Conservation (phyloP, 2,113 vertebrate species). For the Narcine bancroftii region DNA sequence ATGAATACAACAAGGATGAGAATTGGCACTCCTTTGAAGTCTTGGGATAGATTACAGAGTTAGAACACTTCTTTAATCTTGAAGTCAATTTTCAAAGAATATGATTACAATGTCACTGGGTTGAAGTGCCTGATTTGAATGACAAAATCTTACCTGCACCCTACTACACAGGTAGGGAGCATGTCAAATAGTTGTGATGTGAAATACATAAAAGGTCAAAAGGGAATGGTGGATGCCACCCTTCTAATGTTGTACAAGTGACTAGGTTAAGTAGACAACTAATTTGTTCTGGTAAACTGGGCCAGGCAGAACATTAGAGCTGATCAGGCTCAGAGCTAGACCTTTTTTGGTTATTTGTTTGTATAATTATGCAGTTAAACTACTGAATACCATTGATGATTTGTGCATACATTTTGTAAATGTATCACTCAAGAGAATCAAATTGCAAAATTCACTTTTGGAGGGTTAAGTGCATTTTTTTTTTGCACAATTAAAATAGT, state of each 20-base stretch:
- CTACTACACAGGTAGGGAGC: background rate
- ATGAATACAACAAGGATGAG: background rate
- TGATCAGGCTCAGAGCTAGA: no score
- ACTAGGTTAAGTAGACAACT: background rate
- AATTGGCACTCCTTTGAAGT: background rate
- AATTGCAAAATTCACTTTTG: no score
- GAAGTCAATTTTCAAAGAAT: no score
- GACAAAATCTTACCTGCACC: background rate
- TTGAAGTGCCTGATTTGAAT: background rate
- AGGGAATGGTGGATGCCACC: background rate
- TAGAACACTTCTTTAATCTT: background rate
- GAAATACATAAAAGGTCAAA: background rate
- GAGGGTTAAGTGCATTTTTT: conserved; percentile 44
- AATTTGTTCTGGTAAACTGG: background rate
- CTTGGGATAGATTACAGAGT: background rate
- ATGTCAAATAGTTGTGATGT: background rate
- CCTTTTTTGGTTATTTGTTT: no score
- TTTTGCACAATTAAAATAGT: background rate
- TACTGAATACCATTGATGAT: no score
- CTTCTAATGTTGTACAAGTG: background rate
- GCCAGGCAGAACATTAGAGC: background rate
- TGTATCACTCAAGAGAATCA: no score
- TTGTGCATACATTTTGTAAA: no score
- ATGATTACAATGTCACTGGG: background rate
- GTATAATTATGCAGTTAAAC: no score